Evolutionary conservation across 1,140 invertebrate species (phyloP).

Genomic region (Calycopis cecrops): DNA sequence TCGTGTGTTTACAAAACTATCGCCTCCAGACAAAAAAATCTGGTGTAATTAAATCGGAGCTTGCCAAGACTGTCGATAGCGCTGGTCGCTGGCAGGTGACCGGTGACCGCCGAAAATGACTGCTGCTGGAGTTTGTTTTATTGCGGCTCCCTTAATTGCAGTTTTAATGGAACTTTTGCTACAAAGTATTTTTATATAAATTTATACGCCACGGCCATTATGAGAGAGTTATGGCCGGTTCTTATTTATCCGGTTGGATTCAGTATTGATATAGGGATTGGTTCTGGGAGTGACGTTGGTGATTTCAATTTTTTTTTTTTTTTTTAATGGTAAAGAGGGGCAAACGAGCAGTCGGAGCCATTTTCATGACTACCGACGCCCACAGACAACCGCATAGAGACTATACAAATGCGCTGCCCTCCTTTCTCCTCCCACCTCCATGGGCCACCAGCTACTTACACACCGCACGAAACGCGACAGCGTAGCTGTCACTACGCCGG

Average conservation of each 20-base stretch:
- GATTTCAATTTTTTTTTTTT: no score
- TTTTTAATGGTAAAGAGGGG: no score
- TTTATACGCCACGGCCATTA: background rate
- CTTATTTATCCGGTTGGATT: background rate
- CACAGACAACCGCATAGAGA: no score
- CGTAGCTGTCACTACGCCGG: no score
- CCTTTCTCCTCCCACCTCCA: no score
- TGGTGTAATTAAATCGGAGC: slow-evolving; percentile 36
- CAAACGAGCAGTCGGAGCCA: no score
- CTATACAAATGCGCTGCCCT: no score
- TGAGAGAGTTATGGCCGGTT: background rate
- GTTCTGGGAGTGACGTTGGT: no score
- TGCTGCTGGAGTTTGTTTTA: slow-evolving; percentile 13
- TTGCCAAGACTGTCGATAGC: slow-evolving; percentile 44
- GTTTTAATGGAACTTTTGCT: slow-evolving; percentile 8
- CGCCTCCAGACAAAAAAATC: slow-evolving; percentile 28
- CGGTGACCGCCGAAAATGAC: slow-evolving; percentile 27
- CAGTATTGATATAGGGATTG: no score
- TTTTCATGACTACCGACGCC: no score
- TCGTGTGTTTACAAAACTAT: background rate
- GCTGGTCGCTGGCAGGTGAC: slow-evolving; percentile 34
- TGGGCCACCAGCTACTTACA: no score
- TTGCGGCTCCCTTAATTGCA: slow-evolving; percentile 15
- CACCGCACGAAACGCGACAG: no score
- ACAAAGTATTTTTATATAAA: background rate